Percentiles rank a stretch among this genome's conserved stretches.
phyloP scores from a whole-genome alignment of 2,797 vertebrate genomes.

The Gallinago solitaria region DNA sequence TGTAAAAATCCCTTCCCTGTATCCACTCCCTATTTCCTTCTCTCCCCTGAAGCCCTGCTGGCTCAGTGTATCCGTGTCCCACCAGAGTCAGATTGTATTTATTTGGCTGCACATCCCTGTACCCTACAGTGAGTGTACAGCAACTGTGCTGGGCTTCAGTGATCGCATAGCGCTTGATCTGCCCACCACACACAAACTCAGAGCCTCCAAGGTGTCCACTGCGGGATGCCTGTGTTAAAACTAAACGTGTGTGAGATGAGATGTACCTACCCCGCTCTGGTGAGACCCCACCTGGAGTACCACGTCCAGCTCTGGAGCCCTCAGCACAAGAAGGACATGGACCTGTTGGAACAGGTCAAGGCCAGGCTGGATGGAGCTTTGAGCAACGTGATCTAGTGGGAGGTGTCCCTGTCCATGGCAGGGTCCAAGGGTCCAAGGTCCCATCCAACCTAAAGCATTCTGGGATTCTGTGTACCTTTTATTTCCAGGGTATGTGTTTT shows the following conservation, averaged over 20 bases:
- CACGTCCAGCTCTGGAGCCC: no score
- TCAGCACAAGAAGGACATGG: no score
- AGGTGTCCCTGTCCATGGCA: no score
- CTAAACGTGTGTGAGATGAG: neutral
- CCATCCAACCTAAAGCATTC: no score
- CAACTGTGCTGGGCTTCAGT: neutral
- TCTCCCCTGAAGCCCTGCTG: neutral
- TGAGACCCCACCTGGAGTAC: no score
- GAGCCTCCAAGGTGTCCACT: neutral
- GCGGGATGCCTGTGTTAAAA: neutral
- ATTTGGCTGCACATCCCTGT: neutral
- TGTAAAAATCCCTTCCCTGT: neutral
- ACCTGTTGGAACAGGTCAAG: no score
- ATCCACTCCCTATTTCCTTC: neutral
- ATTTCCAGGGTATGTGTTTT: neutral
- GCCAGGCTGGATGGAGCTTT: no score
- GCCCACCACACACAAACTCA: neutral
- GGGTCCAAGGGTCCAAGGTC: no score
- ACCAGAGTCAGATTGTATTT: neutral
- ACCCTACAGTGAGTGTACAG: neutral
- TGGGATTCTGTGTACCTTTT: neutral
- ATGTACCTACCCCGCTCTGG: no score
- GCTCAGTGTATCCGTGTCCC: neutral
- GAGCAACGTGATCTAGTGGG: no score
- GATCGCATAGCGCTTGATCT: rapidly evolving